phyloP scores from a whole-genome alignment of 2,888 invertebrate genomes.

The Drosophila tripunctata region DNA sequence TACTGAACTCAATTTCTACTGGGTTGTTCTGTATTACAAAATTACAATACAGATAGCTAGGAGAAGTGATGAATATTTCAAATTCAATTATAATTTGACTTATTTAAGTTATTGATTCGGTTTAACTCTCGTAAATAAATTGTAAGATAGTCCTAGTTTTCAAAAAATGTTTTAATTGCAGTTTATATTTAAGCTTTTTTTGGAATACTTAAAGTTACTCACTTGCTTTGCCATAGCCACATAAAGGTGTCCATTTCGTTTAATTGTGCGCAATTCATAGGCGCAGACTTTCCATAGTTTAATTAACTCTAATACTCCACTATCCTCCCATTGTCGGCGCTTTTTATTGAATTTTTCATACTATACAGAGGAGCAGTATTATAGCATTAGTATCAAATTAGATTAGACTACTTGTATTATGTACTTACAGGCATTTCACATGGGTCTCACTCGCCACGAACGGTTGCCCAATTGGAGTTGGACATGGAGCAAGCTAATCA shows the following conservation, averaged over 20 bases:
- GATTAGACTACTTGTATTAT: neutral
- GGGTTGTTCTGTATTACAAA: too few species aligned
- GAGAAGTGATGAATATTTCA: too few species aligned
- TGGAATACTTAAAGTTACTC: constrained; percentile 9
- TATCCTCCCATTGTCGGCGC: constrained; percentile 84
- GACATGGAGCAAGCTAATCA: constrained; percentile 69
- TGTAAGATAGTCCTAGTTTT: too few species aligned
- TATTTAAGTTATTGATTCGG: too few species aligned
- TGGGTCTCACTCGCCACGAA: constrained; percentile 81
- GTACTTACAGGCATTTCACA: constrained; percentile 83
- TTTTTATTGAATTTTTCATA: constrained; percentile 84
- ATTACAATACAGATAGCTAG: too few species aligned
- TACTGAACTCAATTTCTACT: too few species aligned
- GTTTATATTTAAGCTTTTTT: neutral
- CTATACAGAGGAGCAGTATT: constrained; percentile 28
- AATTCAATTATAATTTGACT: too few species aligned
- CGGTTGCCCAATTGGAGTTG: constrained; percentile 68
- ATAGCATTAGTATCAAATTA: neutral
- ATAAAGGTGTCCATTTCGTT: constrained; percentile 84
- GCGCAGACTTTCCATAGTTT: constrained; percentile 84
- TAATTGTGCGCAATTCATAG: constrained; percentile 83
- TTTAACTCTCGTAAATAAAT: too few species aligned
- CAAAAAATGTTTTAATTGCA: neutral
- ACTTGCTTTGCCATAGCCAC: constrained; percentile 84
- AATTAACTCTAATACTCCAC: constrained; percentile 83